Base-by-base conservation (phyloP, 2,113 vertebrate genomes). In the Pachypanchax playfairii region DNA sequence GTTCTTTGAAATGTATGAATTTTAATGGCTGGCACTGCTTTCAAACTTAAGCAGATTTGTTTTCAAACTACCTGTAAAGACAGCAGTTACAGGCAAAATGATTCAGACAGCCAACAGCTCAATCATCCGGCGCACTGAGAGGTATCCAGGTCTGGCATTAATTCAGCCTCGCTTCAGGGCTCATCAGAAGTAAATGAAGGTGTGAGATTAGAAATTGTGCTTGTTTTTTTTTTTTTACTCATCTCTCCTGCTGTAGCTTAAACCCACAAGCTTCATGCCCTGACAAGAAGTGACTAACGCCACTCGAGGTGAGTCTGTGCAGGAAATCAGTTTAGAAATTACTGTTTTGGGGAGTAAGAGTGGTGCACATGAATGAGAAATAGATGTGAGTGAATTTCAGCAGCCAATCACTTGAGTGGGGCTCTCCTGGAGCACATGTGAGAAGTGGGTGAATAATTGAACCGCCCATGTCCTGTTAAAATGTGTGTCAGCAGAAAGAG, bases 391-490 rank as follows among this genome's bases (percentile, higher is more conserved):
- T 84, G 90, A 82, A 84, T 87, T 86, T 89, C 86, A 84, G 80
- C 74, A 72, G 71, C 87, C 87, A 92, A 92, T 91, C 90, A 91
- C 91, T 92, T 91, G 77, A 91, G 75, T 65, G 41, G 60, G 36
- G 65, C 87, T 86, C 91, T 91, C 77, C 84, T 88, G 78, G 77
- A 87, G 28, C 65, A 70, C 74, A 33, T 83, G 87, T 61, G 74
- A 79, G 61, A 79, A 83, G 82, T 72, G 76, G 84, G 68, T 80
- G 73, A 87, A 87, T 89, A 90, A 91, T 89, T 86, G 83, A 82
- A 83, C 73, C 66, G 73, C 73, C 59, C 4, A 25, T 62, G 71
- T 62, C 49, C 72, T 60, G 74, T 79, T 85, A 69, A 84, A 83
- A 82, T 79, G 85, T 86, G 82, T 61, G 43, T 73, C 20, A 25